phyloP scores from a whole-genome alignment of 1,140 invertebrate genomes.

The Drosophila truncata region DNA sequence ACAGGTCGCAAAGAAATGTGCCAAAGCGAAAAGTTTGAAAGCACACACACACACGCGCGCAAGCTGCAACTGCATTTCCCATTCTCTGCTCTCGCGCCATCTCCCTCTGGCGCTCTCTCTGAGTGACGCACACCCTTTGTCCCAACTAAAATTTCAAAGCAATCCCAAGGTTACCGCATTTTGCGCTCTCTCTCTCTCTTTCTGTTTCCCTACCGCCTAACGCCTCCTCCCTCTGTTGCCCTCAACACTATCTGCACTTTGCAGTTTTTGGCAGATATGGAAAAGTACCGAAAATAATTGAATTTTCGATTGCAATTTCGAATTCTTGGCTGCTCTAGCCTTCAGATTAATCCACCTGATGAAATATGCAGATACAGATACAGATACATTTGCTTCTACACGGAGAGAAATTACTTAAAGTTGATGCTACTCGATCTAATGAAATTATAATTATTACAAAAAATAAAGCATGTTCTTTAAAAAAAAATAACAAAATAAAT shows the following conservation, averaged over 20 bases:
- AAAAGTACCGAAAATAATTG: constrained; percentile 56
- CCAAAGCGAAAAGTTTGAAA: constrained; percentile 64
- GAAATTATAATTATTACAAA: no score
- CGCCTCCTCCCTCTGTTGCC: constrained; percentile 6
- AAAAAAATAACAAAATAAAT: no score
- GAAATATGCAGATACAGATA: constrained; percentile 21
- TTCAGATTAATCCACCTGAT: constrained; percentile 38
- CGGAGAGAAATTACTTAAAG: neutral
- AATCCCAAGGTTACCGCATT: constrained; percentile 69
- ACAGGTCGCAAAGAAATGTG: constrained; percentile 42
- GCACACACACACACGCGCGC: constrained; percentile 41
- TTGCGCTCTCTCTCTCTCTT: constrained; percentile 15
- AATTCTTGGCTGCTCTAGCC: constrained; percentile 6
- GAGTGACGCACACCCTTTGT: constrained; percentile 47
- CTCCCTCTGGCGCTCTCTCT: constrained; percentile 20
- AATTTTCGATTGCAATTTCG: constrained; percentile 44
- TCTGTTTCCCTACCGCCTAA: neutral
- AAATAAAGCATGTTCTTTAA: no score
- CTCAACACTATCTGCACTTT: constrained; percentile 17
- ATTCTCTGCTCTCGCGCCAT: constrained; percentile 3
- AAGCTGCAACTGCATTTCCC: constrained; percentile 49
- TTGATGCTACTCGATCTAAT: neutral
- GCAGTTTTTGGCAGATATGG: constrained; percentile 47
- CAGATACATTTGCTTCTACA: constrained; percentile 7
- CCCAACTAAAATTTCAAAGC: constrained; percentile 71